These are phyloP conservation scores for Brachionus manjavacas DNA, from an alignment of 1,140 invertebrate genomes.

Conservation along the genomic window DNA sequence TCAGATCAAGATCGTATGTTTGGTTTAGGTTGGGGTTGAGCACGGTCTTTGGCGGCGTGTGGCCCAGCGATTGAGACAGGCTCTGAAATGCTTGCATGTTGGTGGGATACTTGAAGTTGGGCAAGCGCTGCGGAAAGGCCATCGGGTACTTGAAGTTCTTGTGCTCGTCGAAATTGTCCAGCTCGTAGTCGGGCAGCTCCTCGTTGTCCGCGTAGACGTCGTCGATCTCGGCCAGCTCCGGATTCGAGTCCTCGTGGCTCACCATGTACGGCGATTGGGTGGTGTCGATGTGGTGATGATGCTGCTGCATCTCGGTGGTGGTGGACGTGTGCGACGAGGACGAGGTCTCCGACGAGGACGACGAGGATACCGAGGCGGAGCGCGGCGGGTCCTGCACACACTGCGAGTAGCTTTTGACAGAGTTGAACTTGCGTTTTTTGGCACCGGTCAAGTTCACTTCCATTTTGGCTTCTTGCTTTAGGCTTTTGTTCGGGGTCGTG, in stretches of 20 bases:
- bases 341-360: not conserved
- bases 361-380: not conserved
- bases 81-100: not conserved
- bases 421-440: constrained; percentile 34
- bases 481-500: not conserved
- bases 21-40: not conserved
- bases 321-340: constrained; percentile 6
- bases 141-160: not conserved
- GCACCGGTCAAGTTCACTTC: constrained; percentile 8
- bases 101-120: not conserved
- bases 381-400: not conserved
- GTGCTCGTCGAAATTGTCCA: not conserved
- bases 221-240: not conserved
- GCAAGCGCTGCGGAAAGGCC: not conserved
- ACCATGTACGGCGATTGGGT: not conserved
- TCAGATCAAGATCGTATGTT: not conserved
- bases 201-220: not conserved
- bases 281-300: not conserved
- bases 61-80: not conserved
- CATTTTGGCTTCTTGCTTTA: not conserved
- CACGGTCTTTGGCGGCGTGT: not conserved
- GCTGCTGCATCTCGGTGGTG: not conserved
- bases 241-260: not conserved
- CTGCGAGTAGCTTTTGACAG: not conserved
- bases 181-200: not conserved